Evolutionary conservation across 2,113 vertebrate species (phyloP), one percentile per base, ranked within the genome.

Genomic region (Gymnogyps californianus): DNA sequence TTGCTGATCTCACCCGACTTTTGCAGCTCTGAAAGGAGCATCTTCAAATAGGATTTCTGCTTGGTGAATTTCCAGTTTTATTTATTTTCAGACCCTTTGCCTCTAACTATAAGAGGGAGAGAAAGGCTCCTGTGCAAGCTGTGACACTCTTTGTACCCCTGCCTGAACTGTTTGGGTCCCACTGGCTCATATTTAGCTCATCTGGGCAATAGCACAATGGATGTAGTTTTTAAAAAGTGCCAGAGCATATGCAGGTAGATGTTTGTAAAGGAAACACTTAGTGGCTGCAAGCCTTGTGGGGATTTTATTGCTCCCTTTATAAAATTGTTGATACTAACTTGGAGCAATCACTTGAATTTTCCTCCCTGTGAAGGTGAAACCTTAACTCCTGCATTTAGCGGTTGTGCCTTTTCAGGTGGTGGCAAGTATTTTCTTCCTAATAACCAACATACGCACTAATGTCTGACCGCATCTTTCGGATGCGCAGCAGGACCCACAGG

Each of bases 371-470:
- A 32, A 64, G 32, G 55, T 20, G 29, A 77, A 70, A 47, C 38
- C 24, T 49, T 51, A 52, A 12, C 76, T 80, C 15, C 51, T 44
- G 18, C 20, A 3, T 72, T 64, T 46, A 38, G 28, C 0, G 1
- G 17, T 12, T 57, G 13, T 36, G 25, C 40, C 4, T 51, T 69
- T 44, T 69, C 86, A 61, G 57, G 4, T 29, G n/a, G 18, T 29
- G 49, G 29, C 49, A 47, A 4, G 36, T 51, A 0, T 66, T 90
- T 90, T 62, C 51, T 62, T 47, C 15, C 12, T 17, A n/a, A 4
- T 75, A 65, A 9, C 4, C 71, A 46, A 0, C 5, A 1, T 25
- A 2, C 0, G 1, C 13, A 5, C 0, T 0, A 5, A 16, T 32
- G 13, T n/a, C 65, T 67, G 28, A 16, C 16, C 2, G 1, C 16